Conservation (phyloP, 2,888 invertebrate genomes). For the Drosophila tanythrix region DNA sequence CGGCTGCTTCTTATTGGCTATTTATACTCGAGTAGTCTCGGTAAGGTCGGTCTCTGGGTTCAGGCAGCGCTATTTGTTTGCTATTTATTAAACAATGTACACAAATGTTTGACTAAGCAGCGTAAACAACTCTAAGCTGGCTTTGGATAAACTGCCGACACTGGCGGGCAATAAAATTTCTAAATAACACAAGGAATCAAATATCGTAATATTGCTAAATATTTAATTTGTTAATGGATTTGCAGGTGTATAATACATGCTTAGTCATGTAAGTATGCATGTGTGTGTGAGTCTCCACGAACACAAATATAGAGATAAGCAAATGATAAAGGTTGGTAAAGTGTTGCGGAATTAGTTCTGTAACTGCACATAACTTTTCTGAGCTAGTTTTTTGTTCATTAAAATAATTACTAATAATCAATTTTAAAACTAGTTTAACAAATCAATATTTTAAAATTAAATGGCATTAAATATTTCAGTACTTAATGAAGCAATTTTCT, state of each 20-base stretch:
- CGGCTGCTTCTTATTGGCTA: conserved; percentile 28
- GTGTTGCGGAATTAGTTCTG: conserved; percentile 10
- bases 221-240: conserved; percentile 11
- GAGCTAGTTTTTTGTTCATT: not conserved
- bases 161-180: not conserved
- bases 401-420: not conserved
- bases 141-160: conserved; percentile 9
- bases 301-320: conserved; percentile 20
- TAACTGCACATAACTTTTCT: not conserved
- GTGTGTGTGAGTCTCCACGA: not conserved
- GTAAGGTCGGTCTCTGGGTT: not conserved
- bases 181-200: not conserved
- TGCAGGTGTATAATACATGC: not conserved
- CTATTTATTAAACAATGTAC: conserved; percentile 18
- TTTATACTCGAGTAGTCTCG: conserved; percentile 22
- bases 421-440: not conserved
- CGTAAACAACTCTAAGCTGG: not conserved
- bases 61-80: conserved; percentile 2
- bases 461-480: not conserved
- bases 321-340: conserved; percentile 12
- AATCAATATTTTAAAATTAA: not conserved
- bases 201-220: conserved; percentile 16
- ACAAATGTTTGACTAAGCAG: conserved; percentile 17
- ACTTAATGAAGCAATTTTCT: not conserved
- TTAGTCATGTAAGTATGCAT: not conserved